These are phyloP conservation scores for Albula goreensis DNA, from an alignment of 2,113 vertebrate genomes.

Conservation along the genomic window DNA sequence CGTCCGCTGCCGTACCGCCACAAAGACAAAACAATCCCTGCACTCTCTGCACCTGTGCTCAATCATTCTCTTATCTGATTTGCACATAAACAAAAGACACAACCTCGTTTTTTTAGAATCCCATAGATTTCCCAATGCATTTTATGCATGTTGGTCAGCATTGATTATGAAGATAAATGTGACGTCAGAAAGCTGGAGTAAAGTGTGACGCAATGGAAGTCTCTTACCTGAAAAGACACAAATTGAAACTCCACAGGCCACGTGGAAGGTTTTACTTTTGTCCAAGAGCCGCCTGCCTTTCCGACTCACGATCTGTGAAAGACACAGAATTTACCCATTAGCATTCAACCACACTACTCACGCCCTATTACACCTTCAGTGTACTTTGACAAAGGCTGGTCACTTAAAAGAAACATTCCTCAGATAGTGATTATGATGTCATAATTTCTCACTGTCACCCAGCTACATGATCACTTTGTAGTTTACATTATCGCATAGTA, in stretches of 20 bases:
- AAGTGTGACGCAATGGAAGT: neutral
- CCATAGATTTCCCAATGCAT: neutral
- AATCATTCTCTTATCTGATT: neutral
- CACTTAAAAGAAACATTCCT: neutral
- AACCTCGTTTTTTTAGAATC: neutral
- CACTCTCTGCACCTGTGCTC: too few relatives aligned
- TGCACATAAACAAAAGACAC: neutral
- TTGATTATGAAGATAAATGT: neutral
- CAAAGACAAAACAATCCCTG: neutral
- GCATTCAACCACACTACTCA: neutral
- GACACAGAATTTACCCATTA: neutral
- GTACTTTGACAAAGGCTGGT: neutral
- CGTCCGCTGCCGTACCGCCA: neutral
- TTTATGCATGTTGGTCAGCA: neutral
- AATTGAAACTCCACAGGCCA: slow-evolving; percentile 76
- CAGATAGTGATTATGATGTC: neutral
- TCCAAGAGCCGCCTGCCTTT: slow-evolving; percentile 80
- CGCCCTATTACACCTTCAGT: neutral
- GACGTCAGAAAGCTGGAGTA: neutral
- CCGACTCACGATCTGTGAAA: slow-evolving; percentile 79
- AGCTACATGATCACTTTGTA: neutral
- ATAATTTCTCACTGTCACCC: neutral
- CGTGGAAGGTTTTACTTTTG: slow-evolving; percentile 82
- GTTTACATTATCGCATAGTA: neutral
- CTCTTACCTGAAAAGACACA: slow-evolving; percentile 82